Conservation (phyloP, 2,888 invertebrate species). For the Mythimna loreyi region DNA sequence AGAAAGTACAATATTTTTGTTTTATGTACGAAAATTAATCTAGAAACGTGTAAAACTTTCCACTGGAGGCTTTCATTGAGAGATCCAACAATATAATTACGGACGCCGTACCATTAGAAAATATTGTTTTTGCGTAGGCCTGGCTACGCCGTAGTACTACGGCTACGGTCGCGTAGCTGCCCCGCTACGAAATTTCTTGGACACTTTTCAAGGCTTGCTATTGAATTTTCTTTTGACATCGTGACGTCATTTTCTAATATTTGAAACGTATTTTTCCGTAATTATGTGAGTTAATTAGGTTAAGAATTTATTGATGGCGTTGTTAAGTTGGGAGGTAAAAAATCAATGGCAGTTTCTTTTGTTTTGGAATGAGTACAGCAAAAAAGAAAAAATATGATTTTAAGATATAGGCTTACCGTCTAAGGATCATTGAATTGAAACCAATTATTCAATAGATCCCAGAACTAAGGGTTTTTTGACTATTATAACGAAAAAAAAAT, state of each 20-base stretch:
- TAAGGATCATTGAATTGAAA: background rate
- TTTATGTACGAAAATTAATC: slow-evolving; percentile 49
- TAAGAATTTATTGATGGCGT: slow-evolving; percentile 15
- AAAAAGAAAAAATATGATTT: too few relatives aligned
- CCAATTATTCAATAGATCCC: slow-evolving; percentile 2
- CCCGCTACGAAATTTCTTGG: slow-evolving; percentile 55
- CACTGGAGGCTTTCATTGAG: slow-evolving; percentile 56
- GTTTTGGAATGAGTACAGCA: background rate
- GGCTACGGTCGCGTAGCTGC: slow-evolving; percentile 65
- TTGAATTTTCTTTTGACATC: slow-evolving; percentile 37
- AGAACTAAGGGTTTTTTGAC: too few relatives aligned
- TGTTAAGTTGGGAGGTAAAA: background rate
- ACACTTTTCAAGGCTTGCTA: slow-evolving; percentile 51
- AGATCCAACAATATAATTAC: slow-evolving; percentile 62
- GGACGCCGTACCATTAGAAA: slow-evolving; percentile 53
- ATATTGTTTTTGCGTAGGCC: slow-evolving; percentile 72
- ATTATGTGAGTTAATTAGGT: slow-evolving; percentile 29
- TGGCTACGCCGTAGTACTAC: slow-evolving; percentile 77
- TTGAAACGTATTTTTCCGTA: slow-evolving; percentile 6
- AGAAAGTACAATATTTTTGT: slow-evolving; percentile 23
- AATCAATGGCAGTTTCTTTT: background rate
- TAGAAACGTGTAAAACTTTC: slow-evolving; percentile 39
- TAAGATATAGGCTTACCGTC: too few relatives aligned
- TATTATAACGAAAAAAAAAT: too few relatives aligned
- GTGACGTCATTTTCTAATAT: slow-evolving; percentile 41